Base-by-base conservation (phyloP, 2,888 invertebrate species). In the Diaperis boleti region DNA sequence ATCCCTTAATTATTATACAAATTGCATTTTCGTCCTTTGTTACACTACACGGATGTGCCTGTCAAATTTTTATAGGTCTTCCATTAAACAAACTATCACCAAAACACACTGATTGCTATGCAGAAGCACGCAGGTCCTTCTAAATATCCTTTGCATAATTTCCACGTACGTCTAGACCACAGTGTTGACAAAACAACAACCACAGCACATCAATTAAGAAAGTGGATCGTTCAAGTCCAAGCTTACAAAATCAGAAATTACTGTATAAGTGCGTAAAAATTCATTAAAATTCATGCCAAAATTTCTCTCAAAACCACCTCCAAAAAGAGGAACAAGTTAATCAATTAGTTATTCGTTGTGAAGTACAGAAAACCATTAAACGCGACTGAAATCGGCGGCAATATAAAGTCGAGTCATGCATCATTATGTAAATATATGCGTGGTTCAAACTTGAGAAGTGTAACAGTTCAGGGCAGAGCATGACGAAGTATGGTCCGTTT, bases 371-470 rank as follows among this genome's bases (percentile, higher is more conserved):
- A 61, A 61, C 52, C 67, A 57, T 64, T 64, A 54, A 64, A 61
- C 44, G 50, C 39, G 56, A 37, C 31, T 66, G 62, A 66, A 61
- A 66, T 66, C 66, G 64, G 57, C 65, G 61, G 62, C 47, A 44
- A 44, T 62, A 61, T 59, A 66, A 68, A 70, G 67, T 59, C 60
- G 63, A 64, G 68, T 66, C 65, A 65, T 60, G 65, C 59, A 65
- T 68, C 65, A 71, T 71, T 68, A 71, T 71, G 71, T 66, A 71
- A 71, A 71, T 71, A 66, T 69, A 71, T 71, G 69, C 71, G 66
- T 62, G 68, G 64, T 57, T 64, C 66, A 65, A 59, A 55, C 56
- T 63, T 44, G 39, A 64, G 56, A 59, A 59, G 59, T 59, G 50
- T 59, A 59, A 59, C 59, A 50, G 59, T 59, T 59, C 42, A 41